A percentile compares a stretch with the other conserved stretches of the same genome.
Conservation (phyloP, 2,888 invertebrate species). For the Melanotus villosus region DNA sequence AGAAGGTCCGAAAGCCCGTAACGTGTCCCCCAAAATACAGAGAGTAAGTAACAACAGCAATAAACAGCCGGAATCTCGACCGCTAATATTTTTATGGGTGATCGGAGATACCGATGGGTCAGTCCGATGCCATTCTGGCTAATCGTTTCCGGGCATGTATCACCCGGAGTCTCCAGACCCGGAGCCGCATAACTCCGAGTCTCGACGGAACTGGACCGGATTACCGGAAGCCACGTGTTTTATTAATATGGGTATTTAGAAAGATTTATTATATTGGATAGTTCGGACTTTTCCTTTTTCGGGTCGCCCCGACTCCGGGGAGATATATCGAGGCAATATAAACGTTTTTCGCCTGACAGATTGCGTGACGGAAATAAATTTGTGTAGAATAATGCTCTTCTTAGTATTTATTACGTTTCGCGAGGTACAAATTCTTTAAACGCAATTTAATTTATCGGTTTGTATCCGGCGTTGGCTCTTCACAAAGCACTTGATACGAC, state of each 20-base stretch:
- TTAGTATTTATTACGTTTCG: conserved; percentile 26
- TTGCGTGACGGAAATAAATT: conserved; percentile 41
- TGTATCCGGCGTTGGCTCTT: conserved; percentile 12
- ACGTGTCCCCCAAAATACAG: background rate
- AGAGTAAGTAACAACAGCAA: conserved; percentile 58
- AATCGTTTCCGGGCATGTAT: conserved; percentile 67
- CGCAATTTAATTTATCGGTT: conserved; percentile 36
- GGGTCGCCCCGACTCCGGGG: conserved; percentile 24
- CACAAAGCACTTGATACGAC: conserved; percentile 4
- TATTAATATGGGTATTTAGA: conserved; percentile 60
- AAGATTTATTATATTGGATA: conserved; percentile 56
- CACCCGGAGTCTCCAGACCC: conserved; percentile 54
- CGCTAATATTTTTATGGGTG: conserved; percentile 69
- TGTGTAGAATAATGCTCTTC: conserved; percentile 13
- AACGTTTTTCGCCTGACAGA: conserved; percentile 42
- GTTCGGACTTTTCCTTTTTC: conserved; percentile 51
- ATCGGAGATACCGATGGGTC: conserved; percentile 68
- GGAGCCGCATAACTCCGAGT: conserved; percentile 54
- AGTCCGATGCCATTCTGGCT: conserved; percentile 61
- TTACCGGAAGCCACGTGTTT: conserved; percentile 63
- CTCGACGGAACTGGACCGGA: conserved; percentile 58
- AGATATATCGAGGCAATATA: conserved; percentile 46
- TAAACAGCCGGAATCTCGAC: conserved; percentile 64
- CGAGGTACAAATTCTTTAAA: conserved; percentile 13
- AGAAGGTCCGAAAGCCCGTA: too few relatives aligned